phyloP scores from a whole-genome alignment of 1,140 invertebrate species.

The Ostrea edulis region DNA sequence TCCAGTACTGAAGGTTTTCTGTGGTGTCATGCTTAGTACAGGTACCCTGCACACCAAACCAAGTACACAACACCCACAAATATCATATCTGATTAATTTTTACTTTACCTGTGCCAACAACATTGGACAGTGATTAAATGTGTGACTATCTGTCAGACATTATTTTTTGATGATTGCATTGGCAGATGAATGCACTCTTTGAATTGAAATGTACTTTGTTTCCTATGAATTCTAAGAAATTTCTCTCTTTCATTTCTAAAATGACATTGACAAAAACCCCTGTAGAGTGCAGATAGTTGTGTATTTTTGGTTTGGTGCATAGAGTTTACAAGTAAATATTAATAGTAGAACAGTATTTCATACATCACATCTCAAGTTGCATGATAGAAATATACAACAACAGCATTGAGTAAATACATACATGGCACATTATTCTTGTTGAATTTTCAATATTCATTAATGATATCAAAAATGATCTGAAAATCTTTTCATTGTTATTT shows the following conservation, averaged over 20 bases:
- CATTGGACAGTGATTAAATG: too few species aligned
- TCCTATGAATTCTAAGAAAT: too few species aligned
- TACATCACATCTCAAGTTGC: background rate
- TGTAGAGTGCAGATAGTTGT: too few species aligned
- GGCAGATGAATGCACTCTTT: too few species aligned
- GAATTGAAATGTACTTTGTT: too few species aligned
- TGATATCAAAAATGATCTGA: background rate
- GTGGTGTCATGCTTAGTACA: background rate
- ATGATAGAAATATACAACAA: background rate
- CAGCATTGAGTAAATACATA: background rate
- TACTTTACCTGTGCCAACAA: too few species aligned
- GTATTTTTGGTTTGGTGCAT: background rate
- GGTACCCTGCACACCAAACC: background rate
- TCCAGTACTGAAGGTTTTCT: background rate
- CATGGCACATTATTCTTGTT: background rate
- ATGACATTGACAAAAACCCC: too few species aligned
- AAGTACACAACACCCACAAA: background rate
- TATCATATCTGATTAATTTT: background rate
- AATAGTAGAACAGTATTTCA: background rate
- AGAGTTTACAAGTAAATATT: constrained; percentile 14
- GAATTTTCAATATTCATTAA: background rate
- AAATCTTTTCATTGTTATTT: background rate
- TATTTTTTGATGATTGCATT: too few species aligned
- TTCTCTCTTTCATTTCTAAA: too few species aligned
- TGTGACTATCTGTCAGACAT: too few species aligned